A percentile compares a stretch with the other conserved stretches of the same genome.
phyloP scores from a whole-genome alignment of 2,797 vertebrate species.

The Labroides dimidiatus region DNA sequence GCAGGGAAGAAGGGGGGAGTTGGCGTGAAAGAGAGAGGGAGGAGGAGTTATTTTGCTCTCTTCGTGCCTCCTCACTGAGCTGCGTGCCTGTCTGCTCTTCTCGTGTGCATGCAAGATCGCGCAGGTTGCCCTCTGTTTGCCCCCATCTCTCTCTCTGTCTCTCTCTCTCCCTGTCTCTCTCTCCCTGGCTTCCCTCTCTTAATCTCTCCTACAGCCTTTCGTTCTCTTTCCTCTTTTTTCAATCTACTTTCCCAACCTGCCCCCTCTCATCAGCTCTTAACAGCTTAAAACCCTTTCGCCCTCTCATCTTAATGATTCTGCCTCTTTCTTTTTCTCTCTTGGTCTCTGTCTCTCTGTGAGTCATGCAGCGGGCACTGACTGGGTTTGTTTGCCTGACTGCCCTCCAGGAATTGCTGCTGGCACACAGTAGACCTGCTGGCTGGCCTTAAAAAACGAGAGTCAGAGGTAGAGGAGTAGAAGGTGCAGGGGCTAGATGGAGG shows the following conservation, averaged over 20 bases:
- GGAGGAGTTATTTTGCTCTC: conserved; percentile 56
- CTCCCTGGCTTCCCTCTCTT: conserved; percentile 27
- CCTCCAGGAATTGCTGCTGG: conserved; percentile 82
- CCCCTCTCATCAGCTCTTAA: conserved; percentile 58
- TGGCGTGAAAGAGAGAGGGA: conserved; percentile 3
- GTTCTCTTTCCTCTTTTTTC: conserved; percentile 31
- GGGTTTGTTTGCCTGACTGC: conserved; percentile 80
- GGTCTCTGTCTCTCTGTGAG: conserved; percentile 53
- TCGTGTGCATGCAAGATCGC: conserved; percentile 70
- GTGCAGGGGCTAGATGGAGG: conserved; percentile 16
- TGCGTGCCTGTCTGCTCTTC: conserved; percentile 74
- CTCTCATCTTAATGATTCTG: conserved; percentile 57
- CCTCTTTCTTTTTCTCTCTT: conserved; percentile 16
- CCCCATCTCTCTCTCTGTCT: conserved; percentile 57
- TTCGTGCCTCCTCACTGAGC: conserved; percentile 66
- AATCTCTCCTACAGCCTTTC: conserved; percentile 58
- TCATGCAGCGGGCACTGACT: conserved; percentile 66
- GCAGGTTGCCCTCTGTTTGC: conserved; percentile 75
- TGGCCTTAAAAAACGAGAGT: conserved; percentile 48
- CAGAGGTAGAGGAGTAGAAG: conserved; percentile 16
- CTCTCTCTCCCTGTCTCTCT: conserved; percentile 31
- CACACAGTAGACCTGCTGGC: conserved; percentile 68
- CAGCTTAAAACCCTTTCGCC: conserved; percentile 54
- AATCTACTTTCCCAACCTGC: conserved; percentile 51
- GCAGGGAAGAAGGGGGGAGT: background rate